Evolutionary conservation across 2,113 vertebrate genomes (phyloP), one percentile per base, ranked within the genome.

Genomic region (Lanius ludovicianus): DNA sequence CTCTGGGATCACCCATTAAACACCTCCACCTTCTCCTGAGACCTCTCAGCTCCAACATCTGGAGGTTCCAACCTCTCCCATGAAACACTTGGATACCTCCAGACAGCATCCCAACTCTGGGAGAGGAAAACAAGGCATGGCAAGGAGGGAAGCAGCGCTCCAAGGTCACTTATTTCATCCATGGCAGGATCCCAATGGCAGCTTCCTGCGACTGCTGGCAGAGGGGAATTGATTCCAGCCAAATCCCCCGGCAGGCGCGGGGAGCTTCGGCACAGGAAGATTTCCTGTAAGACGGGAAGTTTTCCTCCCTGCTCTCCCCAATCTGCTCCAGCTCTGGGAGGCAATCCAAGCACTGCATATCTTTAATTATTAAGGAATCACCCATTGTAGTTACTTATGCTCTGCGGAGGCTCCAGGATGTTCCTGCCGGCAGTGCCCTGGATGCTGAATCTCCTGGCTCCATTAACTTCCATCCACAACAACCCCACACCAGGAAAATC

Each of bases 361-460:
- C 95, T 90, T 97, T 85, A 96, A 97, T 96, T 96, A 96, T 97
- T 96, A 93, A 97, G 60, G 35, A 74, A 91, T 96, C 63, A 37
- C 92, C 95, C 82, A 31, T 9, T 90, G 92, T 67, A 90, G 52
- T 93, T 90, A 95, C 95, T 96, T 77, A 90, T 7, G 71, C 8
- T 64, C 82, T 71, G 85, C 11, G 4, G 87, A 88, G 87, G 75
- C 77, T 96, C 84, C 75, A 79, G 79, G 93, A 93, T 62, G 92
- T 15, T 96, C 63, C 68, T 87, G 85, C 68, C 87, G 21, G 70
- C 53, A 33, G 89, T 30, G 68, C 46, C 92, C 92, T 77, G 4
- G 68, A 46, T 88, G 68, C 52, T 93, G 94, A 60, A 95, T 88
- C 91, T 76, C 46, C 55, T 3, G 0, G 19, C 75, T 77, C 92